phyloP scores from a whole-genome alignment of 2,888 invertebrate genomes.

The Ochropleura leucogaster region DNA sequence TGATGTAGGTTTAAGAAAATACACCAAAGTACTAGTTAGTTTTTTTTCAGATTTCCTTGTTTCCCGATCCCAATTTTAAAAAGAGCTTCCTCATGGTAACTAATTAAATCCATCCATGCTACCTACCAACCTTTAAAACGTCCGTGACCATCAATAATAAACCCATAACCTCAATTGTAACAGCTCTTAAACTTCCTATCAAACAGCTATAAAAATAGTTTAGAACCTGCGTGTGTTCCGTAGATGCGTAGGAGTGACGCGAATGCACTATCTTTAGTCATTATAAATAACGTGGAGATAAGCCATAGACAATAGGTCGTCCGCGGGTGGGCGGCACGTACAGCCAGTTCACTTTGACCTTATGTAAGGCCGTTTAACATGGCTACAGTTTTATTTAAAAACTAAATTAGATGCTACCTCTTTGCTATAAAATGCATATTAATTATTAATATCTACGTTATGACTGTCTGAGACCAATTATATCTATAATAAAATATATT shows the following conservation, averaged over 20 bases:
- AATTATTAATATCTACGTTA: background rate
- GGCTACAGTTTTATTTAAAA: background rate
- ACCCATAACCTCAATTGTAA: constrained; percentile 69
- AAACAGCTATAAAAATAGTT: constrained; percentile 69
- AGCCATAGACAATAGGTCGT: constrained; percentile 84
- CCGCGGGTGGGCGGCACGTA: constrained; percentile 74
- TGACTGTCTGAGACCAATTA: no score
- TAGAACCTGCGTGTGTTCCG: constrained; percentile 52
- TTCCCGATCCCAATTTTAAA: background rate
- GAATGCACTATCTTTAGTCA: constrained; percentile 81
- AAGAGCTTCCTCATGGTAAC: background rate
- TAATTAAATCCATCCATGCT: background rate
- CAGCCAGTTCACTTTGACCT: constrained; percentile 68
- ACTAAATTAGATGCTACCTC: background rate
- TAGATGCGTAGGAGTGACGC: constrained; percentile 80
- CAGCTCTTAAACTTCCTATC: constrained; percentile 69
- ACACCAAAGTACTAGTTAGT: background rate
- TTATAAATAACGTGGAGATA: constrained; percentile 88
- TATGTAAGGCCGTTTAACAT: constrained; percentile 23
- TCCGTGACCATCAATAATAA: constrained; percentile 56
- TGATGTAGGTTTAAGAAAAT: background rate
- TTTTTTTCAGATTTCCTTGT: background rate
- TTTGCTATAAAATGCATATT: background rate
- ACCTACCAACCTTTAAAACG: constrained; percentile 4
- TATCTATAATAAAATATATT: no score